Percentiles rank a stretch among this genome's conserved stretches.
Evolutionary conservation across 2,888 invertebrate genomes (phyloP).

Genomic region (Coenonympha glycerion): DNA sequence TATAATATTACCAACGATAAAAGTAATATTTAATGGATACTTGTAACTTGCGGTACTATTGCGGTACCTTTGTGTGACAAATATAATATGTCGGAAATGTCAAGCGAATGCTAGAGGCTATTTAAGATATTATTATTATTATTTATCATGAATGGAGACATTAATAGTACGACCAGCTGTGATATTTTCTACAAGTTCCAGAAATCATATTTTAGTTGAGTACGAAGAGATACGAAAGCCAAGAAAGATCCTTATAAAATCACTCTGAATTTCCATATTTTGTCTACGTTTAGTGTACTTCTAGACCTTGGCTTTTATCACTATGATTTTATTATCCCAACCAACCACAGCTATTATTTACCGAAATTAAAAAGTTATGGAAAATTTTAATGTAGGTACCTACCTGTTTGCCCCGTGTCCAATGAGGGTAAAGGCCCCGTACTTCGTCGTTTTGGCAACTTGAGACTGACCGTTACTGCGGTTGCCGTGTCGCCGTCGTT

Average conservation of each 20-base stretch:
- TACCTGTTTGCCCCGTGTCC: conserved; percentile 65
- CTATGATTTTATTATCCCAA: too few relatives aligned
- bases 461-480: conserved; percentile 81
- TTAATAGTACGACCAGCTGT: neutral
- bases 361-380: too few relatives aligned
- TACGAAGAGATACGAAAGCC: too few relatives aligned
- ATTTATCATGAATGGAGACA: neutral
- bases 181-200: neutral
- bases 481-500: conserved; percentile 75
- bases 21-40: too few relatives aligned
- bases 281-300: too few relatives aligned
- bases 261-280: too few relatives aligned
- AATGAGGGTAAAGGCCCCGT: conserved; percentile 75
- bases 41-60: too few relatives aligned
- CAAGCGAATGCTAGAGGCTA: neutral
- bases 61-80: neutral
- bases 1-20: too few relatives aligned
- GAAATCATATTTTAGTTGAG: neutral
- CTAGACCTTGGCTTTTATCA: too few relatives aligned
- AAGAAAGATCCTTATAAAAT: too few relatives aligned
- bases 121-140: neutral
- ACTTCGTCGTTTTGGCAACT: conserved; percentile 79
- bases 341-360: too few relatives aligned
- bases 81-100: neutral
- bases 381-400: too few relatives aligned